phyloP scores from a whole-genome alignment of 2,888 invertebrate species.

The Myathropa florea region DNA sequence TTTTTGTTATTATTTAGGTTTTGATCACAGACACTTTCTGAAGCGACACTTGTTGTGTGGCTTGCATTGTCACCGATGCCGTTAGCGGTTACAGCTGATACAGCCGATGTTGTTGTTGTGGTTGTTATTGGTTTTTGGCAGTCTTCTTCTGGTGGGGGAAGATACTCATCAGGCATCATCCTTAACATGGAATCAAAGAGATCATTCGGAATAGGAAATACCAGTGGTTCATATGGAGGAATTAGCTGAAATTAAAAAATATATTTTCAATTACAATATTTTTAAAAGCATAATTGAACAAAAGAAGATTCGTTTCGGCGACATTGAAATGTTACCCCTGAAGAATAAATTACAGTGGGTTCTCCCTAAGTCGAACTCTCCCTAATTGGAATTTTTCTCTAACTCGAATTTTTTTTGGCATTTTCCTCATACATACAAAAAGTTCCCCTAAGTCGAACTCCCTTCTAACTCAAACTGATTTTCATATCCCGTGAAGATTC shows the following conservation, averaged over 20 bases:
- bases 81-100: conserved; percentile 22
- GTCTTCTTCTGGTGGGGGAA: conserved; percentile 70
- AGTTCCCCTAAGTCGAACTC: no score
- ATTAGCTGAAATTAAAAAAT: conserved; percentile 81
- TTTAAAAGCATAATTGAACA: no score
- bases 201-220: conserved; percentile 88
- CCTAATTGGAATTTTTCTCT: no score
- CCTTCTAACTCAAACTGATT: no score
- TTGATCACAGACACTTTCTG: conserved; percentile 65
- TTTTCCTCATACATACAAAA: no score
- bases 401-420: no score
- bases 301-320: no score
- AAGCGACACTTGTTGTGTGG: not conserved
- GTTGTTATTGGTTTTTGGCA: conserved; percentile 59
- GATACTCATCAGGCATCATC: conserved; percentile 86
- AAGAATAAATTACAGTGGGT: no score
- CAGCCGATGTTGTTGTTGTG: conserved; percentile 15
- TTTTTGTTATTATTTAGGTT: conserved; percentile 59
- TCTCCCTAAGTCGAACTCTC: no score
- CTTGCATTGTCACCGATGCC: conserved; percentile 8
- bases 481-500: no score
- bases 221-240: conserved; percentile 88
- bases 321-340: no score
- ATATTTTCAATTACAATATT: not conserved
- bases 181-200: conserved; percentile 86